Conservation (phyloP, 2,113 vertebrate species). For the Pseudorasbora parva region DNA sequence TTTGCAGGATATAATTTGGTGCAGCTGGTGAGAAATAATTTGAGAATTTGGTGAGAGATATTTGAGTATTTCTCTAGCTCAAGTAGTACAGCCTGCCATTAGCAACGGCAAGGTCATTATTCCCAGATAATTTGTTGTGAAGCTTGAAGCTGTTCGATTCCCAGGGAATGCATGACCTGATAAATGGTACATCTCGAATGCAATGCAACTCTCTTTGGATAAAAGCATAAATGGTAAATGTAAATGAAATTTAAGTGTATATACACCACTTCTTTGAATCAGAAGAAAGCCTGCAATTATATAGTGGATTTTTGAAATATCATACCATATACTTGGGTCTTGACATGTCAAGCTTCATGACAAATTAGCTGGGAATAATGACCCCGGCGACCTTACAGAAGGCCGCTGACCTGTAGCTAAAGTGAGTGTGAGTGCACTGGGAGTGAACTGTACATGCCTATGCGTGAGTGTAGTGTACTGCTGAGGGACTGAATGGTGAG, state of each 20-base stretch:
- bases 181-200: no score
- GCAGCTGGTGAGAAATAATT: not conserved
- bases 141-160: no score
- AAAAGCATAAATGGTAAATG: no score
- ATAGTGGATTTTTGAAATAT: not conserved
- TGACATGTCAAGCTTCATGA: not conserved
- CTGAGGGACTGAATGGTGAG: slow-evolving; percentile 61
- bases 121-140: no score
- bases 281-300: not conserved
- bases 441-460: slow-evolving; percentile 12
- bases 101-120: no score
- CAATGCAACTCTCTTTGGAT: no score
- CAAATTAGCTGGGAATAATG: not conserved
- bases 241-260: not conserved
- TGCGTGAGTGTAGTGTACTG: slow-evolving; percentile 45
- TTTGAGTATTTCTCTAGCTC: no score
- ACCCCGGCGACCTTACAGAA: not conserved
- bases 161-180: no score
- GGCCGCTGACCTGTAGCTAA: slow-evolving; percentile 9
- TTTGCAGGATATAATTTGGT: not conserved
- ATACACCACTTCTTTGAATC: not conserved
- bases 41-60: no score
- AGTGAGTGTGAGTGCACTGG: slow-evolving; percentile 20
- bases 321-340: not conserved
- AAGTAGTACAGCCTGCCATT: no score